phyloP scores from a whole-genome alignment of 2,113 vertebrate species.

The Athene noctua region DNA sequence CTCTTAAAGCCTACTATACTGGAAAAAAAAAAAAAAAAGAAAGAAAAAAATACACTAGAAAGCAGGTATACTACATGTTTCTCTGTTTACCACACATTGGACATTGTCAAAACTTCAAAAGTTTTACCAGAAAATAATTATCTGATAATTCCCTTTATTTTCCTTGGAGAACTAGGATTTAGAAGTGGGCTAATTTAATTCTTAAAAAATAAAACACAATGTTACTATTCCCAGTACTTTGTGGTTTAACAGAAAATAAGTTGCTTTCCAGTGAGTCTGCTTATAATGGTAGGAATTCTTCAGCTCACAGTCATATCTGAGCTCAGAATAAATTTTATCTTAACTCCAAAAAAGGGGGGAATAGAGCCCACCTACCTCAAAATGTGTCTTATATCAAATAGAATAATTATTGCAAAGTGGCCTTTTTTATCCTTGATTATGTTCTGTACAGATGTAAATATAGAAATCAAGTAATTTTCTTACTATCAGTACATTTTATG shows the following conservation, averaged over 20 bases:
- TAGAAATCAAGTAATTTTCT: background rate
- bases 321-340: background rate
- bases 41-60: background rate
- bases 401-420: background rate
- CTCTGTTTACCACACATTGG: background rate
- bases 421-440: background rate
- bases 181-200: background rate
- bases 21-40: background rate
- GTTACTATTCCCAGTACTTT: background rate
- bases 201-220: background rate
- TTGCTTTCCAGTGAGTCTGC: background rate
- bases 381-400: background rate
- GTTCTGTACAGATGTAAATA: background rate
- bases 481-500: background rate
- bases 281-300: background rate
- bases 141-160: background rate
- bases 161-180: background rate
- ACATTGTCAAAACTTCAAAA: background rate
- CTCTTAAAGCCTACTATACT: background rate
- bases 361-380: background rate
- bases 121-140: background rate
- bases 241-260: background rate
- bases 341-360: background rate
- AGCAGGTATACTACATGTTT: fast-evolving
- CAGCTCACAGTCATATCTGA: background rate